Evolutionary conservation across 2,888 invertebrate genomes (phyloP), one percentile per base, ranked within the genome.

Genomic region (Drosophila diplacantha): DNA sequence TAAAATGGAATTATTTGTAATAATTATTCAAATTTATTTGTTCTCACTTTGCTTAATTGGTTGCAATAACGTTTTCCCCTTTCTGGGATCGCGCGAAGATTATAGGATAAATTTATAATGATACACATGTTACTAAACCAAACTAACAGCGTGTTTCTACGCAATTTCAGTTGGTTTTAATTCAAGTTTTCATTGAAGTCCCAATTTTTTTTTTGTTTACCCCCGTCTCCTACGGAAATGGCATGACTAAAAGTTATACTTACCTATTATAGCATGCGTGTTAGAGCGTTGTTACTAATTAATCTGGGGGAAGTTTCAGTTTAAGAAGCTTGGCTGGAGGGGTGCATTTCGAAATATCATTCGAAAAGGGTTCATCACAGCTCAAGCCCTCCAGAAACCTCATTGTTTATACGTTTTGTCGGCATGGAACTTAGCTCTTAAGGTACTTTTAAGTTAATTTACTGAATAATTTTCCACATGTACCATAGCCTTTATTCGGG

Each of bases 1-100:
- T 56, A 63, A 73, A 65, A 65, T 43, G 16, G 57, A 52, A 68
- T 78, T 73, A 72, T 70, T 72, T 75, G 50, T 70, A 65, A 58
- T 63, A 67, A 71, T 71, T 73, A 60, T 67, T 71, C 8, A 68
- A 72, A 64, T 63, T 67, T 63, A 65, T 72, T 62, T 63, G 49
- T 50, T 61, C 56, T 51, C 22, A 59, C 46, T 61, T 49, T 63
- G 38, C 58, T 57, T 47, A 35, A 65, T 41, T 39, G 46, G 39
- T 47, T 38, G 39, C 55, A 49, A 74, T 49, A 47, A 47, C 16
- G 34, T 14, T 49, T 38, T 34, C 24, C 31, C 32, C 6, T 2
- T 38, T 32, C 18, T 56, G 44, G 31, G 31, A 32, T 38, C 37
- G 44, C 31, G 44, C 26, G 4, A 56, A 51, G 51, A 12, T 37